Evolutionary conservation across 2,797 vertebrate genomes (phyloP), one percentile per base, ranked within the genome.

Genomic region (Enteromius fasciolatus): DNA sequence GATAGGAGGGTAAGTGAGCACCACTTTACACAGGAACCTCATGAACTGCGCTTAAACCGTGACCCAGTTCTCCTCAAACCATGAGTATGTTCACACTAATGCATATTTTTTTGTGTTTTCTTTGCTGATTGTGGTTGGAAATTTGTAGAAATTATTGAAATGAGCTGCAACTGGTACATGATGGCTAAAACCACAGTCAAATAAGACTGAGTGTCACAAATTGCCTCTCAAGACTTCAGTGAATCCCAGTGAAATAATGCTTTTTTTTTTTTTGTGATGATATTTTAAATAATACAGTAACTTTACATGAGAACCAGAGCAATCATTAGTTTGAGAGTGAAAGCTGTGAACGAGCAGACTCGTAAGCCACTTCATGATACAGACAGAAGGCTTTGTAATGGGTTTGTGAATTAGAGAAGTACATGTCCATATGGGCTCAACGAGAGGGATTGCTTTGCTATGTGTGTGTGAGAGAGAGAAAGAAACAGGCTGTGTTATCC

Each of bases 1-100:
- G 18, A 91, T 98, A 78, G 98, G 98, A 91, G 97, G 98, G 98
- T 99, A 92, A 94, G 96, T 75, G 4, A 31, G 20, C 25, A 1
- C n/a, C 39, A 25, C 54, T 50, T 41, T 59, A 33, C 20, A 67
- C 48, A 23, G 23, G 4, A 36, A 50, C 48, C 17, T 50, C 3
- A 52, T 66, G 17, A 76, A 25, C 46, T 52, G 57, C 20, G 14
- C 23, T 54, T 66, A 39, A 64, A 44, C 46, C 15, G 9, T 64
- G 18, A 66, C n/a, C 46, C 11, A 46, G 36, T 70, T 80, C 31
- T 44, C 50, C 11, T 15, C 44, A 41, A 31, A 10, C 12, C n/a
- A 11, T 20, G 41, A 41, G 7, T 41, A 57, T 4, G 25, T 25
- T 61, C 0, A 18, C 15, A 7, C 3, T 4, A 50, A 25, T 78